These are phyloP conservation scores for Saguinus imperator DNA, from an alignment of 2,113 vertebrate genomes.

Conservation along the genomic window DNA sequence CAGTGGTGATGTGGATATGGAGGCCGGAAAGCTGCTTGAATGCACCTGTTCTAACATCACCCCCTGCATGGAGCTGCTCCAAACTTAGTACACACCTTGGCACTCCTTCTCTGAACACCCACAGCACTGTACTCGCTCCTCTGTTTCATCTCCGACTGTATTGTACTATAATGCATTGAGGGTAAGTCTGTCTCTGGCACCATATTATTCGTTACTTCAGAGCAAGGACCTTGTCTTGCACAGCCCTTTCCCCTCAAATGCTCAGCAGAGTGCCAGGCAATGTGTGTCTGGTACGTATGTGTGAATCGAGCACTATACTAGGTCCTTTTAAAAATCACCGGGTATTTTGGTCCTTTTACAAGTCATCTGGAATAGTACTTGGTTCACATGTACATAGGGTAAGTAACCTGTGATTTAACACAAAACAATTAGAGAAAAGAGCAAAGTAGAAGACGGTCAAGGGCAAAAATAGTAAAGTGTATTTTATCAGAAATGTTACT, in stretches of 20 bases:
- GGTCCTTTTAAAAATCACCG: not conserved
- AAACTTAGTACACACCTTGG: not conserved
- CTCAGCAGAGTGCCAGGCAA: not conserved
- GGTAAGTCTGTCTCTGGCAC: not conserved
- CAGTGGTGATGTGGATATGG: not conserved
- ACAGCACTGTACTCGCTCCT: not conserved
- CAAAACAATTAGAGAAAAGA: not conserved
- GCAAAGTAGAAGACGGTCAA: not conserved
- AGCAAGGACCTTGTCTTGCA: too few species aligned
- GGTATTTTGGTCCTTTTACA: not conserved
- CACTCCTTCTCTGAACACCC: not conserved
- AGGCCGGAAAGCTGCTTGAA: not conserved
- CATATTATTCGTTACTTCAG: not conserved
- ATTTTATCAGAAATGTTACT: not conserved
- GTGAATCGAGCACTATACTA: not conserved
- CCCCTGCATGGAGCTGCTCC: fast-evolving
- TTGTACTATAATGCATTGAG: not conserved
- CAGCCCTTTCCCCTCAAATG: not conserved
- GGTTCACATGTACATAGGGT: not conserved
- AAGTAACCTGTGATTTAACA: not conserved
- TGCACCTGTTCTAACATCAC: not conserved
- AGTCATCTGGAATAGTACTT: not conserved
- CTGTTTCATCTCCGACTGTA: not conserved
- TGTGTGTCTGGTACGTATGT: not conserved
- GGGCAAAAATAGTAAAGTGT: not conserved